Base-by-base conservation (phyloP, 2,797 vertebrate species). In the Cirrhinus mrigala region DNA sequence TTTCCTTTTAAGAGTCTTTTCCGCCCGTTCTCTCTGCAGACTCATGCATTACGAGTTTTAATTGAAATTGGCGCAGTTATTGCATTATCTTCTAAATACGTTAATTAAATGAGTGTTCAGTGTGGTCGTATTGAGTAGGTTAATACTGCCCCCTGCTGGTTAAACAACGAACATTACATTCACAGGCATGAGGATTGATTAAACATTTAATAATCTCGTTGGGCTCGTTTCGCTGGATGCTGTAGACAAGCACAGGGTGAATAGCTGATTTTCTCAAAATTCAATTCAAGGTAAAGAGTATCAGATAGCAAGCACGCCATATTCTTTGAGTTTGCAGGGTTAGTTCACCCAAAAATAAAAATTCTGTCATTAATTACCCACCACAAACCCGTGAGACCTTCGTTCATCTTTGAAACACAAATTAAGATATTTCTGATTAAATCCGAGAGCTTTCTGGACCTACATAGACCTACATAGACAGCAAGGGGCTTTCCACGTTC, bases 131-230 rank as follows among this genome's bases (percentile, higher is more conserved):
- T 79, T 27, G 22, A 24, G 22, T 24, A 78, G 27, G 22, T 5
- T 52, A 52, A 88, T 3, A 86, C 87, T 86, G 92, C 88, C 93
- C 16, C 92, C 92, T 83, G 83, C 88, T 91, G 94, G 90, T 50
- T 24, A 11, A 16, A 20, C 10, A 1, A 1, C 54, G 14, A 3
- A 60, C n/a, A 78, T 22, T 64, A 64, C 85, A 84, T 4, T 22
- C 27, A 44, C 37, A 37, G 5, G n/a, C 40, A 27, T 3, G 46
- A 40, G 14, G 24, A 3, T 46, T 58, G 44, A 44, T 54, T 4
- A 58, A 33, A 58, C 15, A 37, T 68, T 20, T 29, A 27, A 24
- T n/a, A 74, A 27, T 74, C 7, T 16, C 24, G 46, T 50, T 14
- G 4, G 22, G 29, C 44, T 24, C 7, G 20, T 2, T 50, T 16